These are phyloP conservation scores for Unio pictorum DNA, from an alignment of 2,888 invertebrate genomes.

Conservation along the genomic window DNA sequence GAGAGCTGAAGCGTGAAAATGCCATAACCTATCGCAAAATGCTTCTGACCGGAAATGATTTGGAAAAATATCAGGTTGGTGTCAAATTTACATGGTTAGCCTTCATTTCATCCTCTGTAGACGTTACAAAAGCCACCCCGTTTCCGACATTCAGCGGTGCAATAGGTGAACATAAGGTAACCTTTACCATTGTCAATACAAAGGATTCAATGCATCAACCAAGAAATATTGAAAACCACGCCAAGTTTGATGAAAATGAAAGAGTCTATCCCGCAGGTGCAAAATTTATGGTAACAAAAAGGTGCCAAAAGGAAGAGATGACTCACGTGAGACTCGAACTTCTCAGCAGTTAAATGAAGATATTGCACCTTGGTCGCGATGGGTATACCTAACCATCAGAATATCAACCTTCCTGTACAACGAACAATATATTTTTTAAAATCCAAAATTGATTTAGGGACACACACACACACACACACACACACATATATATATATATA, in stretches of 20 bases:
- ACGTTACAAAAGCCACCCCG: slow-evolving; percentile 5
- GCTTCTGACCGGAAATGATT: slow-evolving; percentile 14
- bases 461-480: too few species aligned
- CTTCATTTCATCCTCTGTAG: slow-evolving; percentile 26
- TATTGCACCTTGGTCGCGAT: too few species aligned
- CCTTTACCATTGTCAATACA: slow-evolving; percentile 31
- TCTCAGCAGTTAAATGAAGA: not conserved
- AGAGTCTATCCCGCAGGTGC: slow-evolving; percentile 40
- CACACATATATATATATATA: too few species aligned
- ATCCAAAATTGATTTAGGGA: too few species aligned
- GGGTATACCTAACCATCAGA: too few species aligned
- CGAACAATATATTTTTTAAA: too few species aligned
- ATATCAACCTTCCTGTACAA: too few species aligned
- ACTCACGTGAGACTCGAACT: slow-evolving; percentile 14
- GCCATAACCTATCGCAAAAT: slow-evolving; percentile 29
- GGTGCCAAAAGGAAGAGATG: slow-evolving; percentile 5
- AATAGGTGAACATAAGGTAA: slow-evolving; percentile 11
- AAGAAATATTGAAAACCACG: slow-evolving; percentile 30
- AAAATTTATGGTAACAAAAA: slow-evolving; percentile 17
- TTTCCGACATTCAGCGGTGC: slow-evolving; percentile 18
- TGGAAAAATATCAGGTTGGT: slow-evolving; percentile 22
- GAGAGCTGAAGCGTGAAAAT: slow-evolving; percentile 16
- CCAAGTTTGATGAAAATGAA: slow-evolving; percentile 28
- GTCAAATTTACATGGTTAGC: slow-evolving; percentile 30
- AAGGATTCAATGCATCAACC: slow-evolving; percentile 23